A percentile compares a stretch with the other conserved stretches of the same genome.
Evolutionary conservation across 2,888 invertebrate species (phyloP).

Genomic region (Eurytoma adleriae): DNA sequence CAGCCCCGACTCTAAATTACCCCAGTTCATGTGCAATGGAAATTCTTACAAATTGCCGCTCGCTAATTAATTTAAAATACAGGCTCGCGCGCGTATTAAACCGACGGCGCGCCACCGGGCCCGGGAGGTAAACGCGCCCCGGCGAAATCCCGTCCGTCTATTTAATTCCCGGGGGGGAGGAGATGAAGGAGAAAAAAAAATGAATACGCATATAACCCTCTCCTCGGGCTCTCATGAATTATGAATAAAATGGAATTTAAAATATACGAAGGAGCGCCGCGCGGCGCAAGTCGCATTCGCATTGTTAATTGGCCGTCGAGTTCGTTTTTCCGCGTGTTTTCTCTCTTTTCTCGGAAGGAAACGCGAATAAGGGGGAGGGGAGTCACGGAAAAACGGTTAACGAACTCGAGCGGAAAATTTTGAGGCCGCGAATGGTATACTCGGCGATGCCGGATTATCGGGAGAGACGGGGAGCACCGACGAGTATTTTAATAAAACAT

Average conservation of each 20-base stretch:
- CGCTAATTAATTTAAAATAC: constrained; percentile 55
- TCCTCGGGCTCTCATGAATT: constrained; percentile 67
- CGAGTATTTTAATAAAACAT: background rate
- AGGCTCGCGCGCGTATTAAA: constrained; percentile 25
- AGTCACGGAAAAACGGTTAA: background rate
- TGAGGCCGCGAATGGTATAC: too few relatives aligned
- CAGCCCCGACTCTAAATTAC: constrained; percentile 48
- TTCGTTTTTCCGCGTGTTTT: background rate
- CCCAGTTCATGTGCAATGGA: constrained; percentile 44
- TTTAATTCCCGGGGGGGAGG: constrained; percentile 38
- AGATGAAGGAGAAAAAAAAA: constrained; percentile 27
- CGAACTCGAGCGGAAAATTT: too few relatives aligned
- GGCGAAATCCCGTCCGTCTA: constrained; percentile 47
- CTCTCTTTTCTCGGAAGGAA: background rate
- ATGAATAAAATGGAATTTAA: constrained; percentile 73
- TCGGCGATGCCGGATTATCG: too few relatives aligned
- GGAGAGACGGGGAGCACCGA: background rate
- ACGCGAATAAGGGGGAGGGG: background rate
- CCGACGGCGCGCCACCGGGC: background rate
- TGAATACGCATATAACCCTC: constrained; percentile 43
- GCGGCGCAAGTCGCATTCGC: constrained; percentile 66
- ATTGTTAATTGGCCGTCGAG: constrained; percentile 70
- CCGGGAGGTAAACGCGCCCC: background rate
- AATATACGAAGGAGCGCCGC: constrained; percentile 66
- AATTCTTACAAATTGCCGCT: constrained; percentile 49